A percentile compares a stretch with the other conserved stretches of the same genome.
Evolutionary conservation across 2,888 invertebrate species (phyloP).

Genomic region (Rhaphigaster nebulosa): DNA sequence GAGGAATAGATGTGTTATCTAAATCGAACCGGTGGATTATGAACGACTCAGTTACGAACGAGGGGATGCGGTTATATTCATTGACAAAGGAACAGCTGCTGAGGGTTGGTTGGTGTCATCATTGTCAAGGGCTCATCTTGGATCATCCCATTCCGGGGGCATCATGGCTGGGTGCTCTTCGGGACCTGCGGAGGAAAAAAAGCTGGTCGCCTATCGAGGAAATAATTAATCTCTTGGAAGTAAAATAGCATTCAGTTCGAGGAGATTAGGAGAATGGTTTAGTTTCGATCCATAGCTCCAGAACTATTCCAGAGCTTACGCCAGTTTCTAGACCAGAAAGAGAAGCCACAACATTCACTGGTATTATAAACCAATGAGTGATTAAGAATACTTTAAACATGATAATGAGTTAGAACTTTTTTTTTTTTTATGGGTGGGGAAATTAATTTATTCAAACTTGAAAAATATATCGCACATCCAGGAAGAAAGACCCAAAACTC

Average conservation of each 20-base stretch:
- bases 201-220: neutral
- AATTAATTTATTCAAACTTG: too few relatives aligned
- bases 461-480: too few relatives aligned
- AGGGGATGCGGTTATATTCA: constrained; percentile 15
- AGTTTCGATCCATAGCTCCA: too few relatives aligned
- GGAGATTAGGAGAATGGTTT: neutral
- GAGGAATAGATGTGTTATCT: neutral
- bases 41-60: too few relatives aligned
- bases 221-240: neutral
- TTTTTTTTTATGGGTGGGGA: too few relatives aligned
- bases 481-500: too few relatives aligned
- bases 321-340: too few relatives aligned
- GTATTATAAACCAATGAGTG: too few relatives aligned
- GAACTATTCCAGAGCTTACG: too few relatives aligned
- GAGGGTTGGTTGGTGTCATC: neutral
- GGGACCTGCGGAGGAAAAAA: neutral
- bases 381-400: too few relatives aligned
- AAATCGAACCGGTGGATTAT: neutral
- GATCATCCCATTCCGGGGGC: neutral
- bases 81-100: constrained; percentile 7
- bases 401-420: too few relatives aligned
- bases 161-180: constrained; percentile 3
- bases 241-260: neutral
- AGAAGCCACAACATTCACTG: too few relatives aligned
- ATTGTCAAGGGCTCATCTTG: constrained; percentile 36